phyloP scores from a whole-genome alignment of 2,113 vertebrate genomes.

The Seriola quinqueradiata region DNA sequence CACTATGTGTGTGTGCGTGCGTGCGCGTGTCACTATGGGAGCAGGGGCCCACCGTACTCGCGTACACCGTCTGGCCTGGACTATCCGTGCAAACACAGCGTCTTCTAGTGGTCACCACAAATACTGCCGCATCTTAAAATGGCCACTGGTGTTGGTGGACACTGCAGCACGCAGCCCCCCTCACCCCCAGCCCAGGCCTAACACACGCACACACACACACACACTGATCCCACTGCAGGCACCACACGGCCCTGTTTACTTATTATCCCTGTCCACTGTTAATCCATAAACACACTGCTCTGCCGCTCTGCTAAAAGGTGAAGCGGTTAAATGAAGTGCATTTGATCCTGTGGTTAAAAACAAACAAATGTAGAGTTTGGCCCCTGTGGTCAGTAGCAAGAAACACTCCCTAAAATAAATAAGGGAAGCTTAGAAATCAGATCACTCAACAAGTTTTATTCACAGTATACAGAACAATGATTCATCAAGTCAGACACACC shows the following conservation, averaged over 20 bases:
- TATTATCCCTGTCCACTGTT: conserved; percentile 45
- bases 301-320: not conserved
- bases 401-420: not conserved
- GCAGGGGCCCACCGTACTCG: conserved; percentile 79
- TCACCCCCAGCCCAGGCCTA: conserved; percentile 15
- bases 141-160: conserved; percentile 77
- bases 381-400: not conserved
- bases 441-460: conserved; percentile 76
- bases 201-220: conserved; percentile 10
- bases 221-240: conserved; percentile 41
- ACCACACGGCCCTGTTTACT: conserved; percentile 38
- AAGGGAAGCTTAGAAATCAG: not conserved
- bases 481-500: conserved; percentile 30
- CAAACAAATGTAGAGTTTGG: conserved; percentile 8
- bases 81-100: conserved; percentile 75
- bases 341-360: conserved; percentile 16
- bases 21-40: conserved; percentile 78
- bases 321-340: not conserved
- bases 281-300: conserved; percentile 42
- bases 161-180: conserved; percentile 69
- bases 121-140: conserved; percentile 75
- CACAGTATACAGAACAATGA: conserved; percentile 64
- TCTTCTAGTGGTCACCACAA: conserved; percentile 76
- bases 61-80: conserved; percentile 73
- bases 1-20: conserved; percentile 36